Percentiles rank a stretch among this genome's conserved stretches.
Evolutionary conservation across 1,140 invertebrate genomes (phyloP).

Genomic region (Orchesella cincta): DNA sequence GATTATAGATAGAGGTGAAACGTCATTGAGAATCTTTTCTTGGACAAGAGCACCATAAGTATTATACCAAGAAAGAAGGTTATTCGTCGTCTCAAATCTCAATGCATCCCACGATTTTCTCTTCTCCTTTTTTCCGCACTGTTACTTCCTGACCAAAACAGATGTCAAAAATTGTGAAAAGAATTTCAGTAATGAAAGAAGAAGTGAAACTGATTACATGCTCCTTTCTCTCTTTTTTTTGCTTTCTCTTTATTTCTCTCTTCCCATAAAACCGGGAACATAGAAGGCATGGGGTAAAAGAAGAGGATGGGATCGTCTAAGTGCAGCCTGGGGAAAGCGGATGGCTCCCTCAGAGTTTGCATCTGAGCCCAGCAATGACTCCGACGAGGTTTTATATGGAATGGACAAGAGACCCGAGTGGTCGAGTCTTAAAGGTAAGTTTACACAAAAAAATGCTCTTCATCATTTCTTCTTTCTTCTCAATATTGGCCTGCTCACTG

Average conservation of each 20-base stretch:
- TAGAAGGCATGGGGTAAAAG: slow-evolving; percentile 47
- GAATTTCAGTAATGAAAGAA: not conserved
- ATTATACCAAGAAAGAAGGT: too few relatives aligned
- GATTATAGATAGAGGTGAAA: too few relatives aligned
- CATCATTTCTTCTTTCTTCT: not conserved
- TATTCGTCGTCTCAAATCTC: too few relatives aligned
- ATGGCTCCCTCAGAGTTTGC: not conserved
- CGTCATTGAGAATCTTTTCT: too few relatives aligned
- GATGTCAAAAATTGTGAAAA: not conserved
- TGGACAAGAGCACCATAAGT: too few relatives aligned
- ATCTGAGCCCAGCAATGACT: slow-evolving; percentile 2
- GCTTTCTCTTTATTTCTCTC: not conserved
- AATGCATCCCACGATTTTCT: too few relatives aligned
- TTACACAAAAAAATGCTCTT: too few relatives aligned
- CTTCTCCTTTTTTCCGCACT: too few relatives aligned
- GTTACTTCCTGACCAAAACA: not conserved
- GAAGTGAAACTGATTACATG: slow-evolving; percentile 13
- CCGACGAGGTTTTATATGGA: slow-evolving; percentile 23
- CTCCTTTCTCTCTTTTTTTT: not conserved
- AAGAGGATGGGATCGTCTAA: slow-evolving; percentile 44
- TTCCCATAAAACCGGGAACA: slow-evolving; percentile 15
- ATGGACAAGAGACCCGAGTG: slow-evolving; percentile 25
- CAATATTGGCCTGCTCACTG: too few relatives aligned
- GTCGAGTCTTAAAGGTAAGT: slow-evolving; percentile 25
- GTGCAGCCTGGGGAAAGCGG: slow-evolving; percentile 48